Base-by-base conservation (phyloP, 1,140 invertebrate species). In the Sitophilus oryzae region DNA sequence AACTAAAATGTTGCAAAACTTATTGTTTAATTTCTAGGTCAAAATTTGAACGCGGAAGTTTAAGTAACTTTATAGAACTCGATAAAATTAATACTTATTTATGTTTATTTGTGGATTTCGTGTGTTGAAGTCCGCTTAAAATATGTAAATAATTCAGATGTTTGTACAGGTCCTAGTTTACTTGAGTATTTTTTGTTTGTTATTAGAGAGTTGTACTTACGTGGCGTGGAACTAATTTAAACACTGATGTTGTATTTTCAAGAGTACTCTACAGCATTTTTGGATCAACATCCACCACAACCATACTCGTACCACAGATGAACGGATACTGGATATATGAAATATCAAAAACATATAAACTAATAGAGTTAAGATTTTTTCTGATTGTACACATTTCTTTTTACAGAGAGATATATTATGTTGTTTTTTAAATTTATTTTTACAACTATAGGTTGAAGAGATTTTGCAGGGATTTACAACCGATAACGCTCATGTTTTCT, bases 51-150 rank as follows among this genome's bases (percentile, higher is more conserved):
- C 46, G 38, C 34, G 10, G 45, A 56, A 56, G 40, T 53, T 53
- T 36, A 53, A 52, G 36, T 10, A 16, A 35, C 34, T 10, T 38
- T 56, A 49, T 51, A 43, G 18, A 16, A 15, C 48, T 15, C 46
- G 22, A 56, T 51, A 51, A 56, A 44, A 56, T 56, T 56, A 56
- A 51, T 56, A 56, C n/a, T n/a, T n/a, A n/a, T 56, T 51, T 51
- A 56, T 56, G 54, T 56, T 56, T 51, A 56, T 56, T 56, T 51
- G 41, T 45, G 41, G 41, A 56, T 56, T 56, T 56, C 46, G 54
- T 56, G 54, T 56, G 48, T 22, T 37, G 30, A 51, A 16, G 15
- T 46, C 22, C 22, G n/a, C 25, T 50, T 44, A 51, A 56, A 38
- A 30, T 51, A 56, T 56, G 54, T 37, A 45, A 51, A 56, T 56